Evolutionary conservation across 2,113 vertebrate species (phyloP).

Genomic region (Apus apus): DNA sequence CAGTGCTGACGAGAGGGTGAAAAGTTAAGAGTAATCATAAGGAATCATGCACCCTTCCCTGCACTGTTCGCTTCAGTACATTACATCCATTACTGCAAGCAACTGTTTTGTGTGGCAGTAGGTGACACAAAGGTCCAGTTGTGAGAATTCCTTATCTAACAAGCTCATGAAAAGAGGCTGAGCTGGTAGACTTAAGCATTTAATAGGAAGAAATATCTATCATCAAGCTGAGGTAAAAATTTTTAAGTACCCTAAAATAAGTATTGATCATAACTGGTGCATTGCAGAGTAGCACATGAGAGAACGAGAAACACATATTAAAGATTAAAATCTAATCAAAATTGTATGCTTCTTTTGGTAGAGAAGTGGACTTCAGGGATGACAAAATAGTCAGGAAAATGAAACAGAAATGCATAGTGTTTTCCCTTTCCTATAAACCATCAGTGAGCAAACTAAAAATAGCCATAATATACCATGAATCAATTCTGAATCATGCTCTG

Average conservation of each 20-base stretch:
- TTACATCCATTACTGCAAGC: not conserved
- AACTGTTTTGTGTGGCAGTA: not conserved
- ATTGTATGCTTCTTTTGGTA: not conserved
- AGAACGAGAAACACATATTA: not conserved
- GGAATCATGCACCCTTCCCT: not conserved
- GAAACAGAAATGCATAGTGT: not conserved
- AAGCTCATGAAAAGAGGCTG: not conserved
- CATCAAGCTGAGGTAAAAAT: not conserved
- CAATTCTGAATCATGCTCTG: constrained; percentile 1
- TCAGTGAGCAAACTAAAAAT: not conserved
- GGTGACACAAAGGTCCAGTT: not conserved
- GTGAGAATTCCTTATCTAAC: not conserved
- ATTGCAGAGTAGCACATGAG: not conserved
- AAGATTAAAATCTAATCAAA: not conserved
- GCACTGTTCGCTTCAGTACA: not conserved
- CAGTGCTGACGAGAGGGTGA: not conserved
- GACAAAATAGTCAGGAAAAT: not conserved
- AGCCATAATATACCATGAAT: not conserved
- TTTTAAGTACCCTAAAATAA: not conserved
- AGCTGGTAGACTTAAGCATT: not conserved
- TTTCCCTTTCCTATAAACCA: not conserved
- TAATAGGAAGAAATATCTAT: not conserved
- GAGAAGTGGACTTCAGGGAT: not conserved
- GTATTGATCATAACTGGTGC: not conserved
- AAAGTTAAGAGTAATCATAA: not conserved